Conservation (phyloP, 2,888 invertebrate species). For the Orthosia incerta region DNA sequence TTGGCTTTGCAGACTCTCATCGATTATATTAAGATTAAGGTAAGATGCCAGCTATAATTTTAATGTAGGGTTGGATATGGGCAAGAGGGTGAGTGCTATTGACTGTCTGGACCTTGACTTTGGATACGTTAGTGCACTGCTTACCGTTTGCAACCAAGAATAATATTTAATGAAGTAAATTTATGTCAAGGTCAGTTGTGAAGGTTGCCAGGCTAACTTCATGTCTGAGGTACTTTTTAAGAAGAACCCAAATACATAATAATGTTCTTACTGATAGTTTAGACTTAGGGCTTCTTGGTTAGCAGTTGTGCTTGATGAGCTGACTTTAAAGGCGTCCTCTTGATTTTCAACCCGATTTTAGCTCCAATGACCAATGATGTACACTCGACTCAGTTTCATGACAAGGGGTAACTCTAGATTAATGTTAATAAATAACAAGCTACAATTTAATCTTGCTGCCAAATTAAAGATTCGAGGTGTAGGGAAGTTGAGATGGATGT, state of each 20-base stretch:
- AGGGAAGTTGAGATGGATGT: too few relatives aligned
- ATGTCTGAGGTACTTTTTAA: not conserved
- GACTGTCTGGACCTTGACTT: not conserved
- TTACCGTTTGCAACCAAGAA: too few relatives aligned
- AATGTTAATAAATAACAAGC: too few relatives aligned
- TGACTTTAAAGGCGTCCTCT: not conserved
- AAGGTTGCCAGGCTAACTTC: not conserved
- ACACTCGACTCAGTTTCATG: too few relatives aligned
- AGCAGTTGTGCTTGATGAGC: not conserved
- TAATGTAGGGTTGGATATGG: not conserved
- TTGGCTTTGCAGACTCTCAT: slow-evolving; percentile 93
- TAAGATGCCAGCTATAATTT: slow-evolving; percentile 70
- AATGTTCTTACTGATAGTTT: not conserved
- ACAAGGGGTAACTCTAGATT: too few relatives aligned
- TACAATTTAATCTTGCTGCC: too few relatives aligned
- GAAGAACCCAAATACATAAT: not conserved
- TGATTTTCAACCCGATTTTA: not conserved
- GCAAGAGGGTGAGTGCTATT: not conserved
- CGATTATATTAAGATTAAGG: slow-evolving; percentile 94
- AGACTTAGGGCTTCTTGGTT: not conserved
- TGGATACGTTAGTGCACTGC: too few relatives aligned
- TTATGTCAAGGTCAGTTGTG: not conserved
- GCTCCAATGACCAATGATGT: not conserved
- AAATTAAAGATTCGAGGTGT: too few relatives aligned
- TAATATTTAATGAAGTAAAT: too few relatives aligned